Evolutionary conservation across 1,140 invertebrate species (phyloP).

Genomic region (Frieseomelitta varia): DNA sequence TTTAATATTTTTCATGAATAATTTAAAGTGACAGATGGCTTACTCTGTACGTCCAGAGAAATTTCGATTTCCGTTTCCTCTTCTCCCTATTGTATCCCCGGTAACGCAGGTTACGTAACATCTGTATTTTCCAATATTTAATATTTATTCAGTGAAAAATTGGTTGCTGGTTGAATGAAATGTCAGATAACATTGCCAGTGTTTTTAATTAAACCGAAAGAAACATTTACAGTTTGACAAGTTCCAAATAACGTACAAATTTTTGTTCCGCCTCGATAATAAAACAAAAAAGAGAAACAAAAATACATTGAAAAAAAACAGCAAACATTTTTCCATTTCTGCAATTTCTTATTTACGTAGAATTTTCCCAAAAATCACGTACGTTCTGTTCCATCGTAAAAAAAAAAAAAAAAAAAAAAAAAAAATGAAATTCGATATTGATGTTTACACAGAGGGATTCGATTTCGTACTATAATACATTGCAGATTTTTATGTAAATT

Average conservation of each 20-base stretch:
- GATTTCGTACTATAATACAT: neutral
- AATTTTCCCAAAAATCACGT: neutral
- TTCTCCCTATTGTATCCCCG: neutral
- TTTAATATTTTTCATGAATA: no score
- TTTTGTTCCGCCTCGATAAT: neutral
- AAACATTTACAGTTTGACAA: neutral
- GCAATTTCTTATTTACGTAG: neutral
- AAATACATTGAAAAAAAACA: neutral
- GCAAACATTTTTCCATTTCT: neutral
- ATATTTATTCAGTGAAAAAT: conserved; percentile 4
- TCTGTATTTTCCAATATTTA: neutral
- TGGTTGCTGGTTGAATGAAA: neutral
- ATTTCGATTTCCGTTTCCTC: neutral
- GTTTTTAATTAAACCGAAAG: neutral
- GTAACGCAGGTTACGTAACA: neutral
- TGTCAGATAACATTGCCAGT: neutral
- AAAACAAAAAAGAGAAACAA: neutral
- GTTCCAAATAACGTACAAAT: neutral
- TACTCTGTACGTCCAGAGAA: neutral
- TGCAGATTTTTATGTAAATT: no score
- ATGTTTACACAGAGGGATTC: neutral
- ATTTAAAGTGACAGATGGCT: no score
- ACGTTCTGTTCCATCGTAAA: neutral
- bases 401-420: no score
- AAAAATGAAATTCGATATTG: neutral